Evolutionary conservation across 2,113 vertebrate species (phyloP).

Genomic region (Percina caprodes): DNA sequence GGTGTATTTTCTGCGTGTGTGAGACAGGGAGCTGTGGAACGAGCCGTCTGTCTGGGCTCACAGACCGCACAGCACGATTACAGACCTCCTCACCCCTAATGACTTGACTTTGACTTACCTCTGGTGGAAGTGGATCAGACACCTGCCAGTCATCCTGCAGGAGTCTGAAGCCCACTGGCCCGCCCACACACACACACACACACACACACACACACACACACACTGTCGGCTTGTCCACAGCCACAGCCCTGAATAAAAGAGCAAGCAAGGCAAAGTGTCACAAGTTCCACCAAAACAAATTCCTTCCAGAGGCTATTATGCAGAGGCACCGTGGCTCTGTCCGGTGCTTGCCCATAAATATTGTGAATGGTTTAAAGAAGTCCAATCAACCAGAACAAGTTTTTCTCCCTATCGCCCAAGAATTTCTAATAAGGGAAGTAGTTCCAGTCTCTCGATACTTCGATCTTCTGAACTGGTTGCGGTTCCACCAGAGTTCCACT

Average conservation of each 20-base stretch:
- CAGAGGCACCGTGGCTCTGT: too few relatives aligned
- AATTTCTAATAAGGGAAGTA: too few relatives aligned
- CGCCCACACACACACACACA: not conserved
- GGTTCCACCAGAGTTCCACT: too few relatives aligned
- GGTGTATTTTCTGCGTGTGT: not conserved
- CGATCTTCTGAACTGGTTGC: too few relatives aligned
- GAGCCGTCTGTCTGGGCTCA: constrained; percentile 21
- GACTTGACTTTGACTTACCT: constrained; percentile 40
- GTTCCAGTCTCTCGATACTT: too few relatives aligned
- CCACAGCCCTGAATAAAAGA: not conserved
- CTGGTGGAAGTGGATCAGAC: constrained; percentile 16
- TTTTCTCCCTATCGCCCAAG: too few relatives aligned
- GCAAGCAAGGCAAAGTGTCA: not conserved
- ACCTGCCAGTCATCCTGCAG: constrained; percentile 36
- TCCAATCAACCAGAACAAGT: too few relatives aligned
- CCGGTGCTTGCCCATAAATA: too few relatives aligned
- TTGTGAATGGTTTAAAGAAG: too few relatives aligned
- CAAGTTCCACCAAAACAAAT: too few relatives aligned
- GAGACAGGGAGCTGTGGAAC: not conserved
- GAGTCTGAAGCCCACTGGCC: not conserved
- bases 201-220: not conserved
- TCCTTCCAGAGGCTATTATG: too few relatives aligned
- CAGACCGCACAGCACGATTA: constrained; percentile 34
- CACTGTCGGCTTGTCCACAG: not conserved
- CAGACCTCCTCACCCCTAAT: constrained; percentile 31